Evolutionary conservation across 2,797 vertebrate species (phyloP), one percentile per base, ranked within the genome.

Genomic region (Cyclopterus lumpus): DNA sequence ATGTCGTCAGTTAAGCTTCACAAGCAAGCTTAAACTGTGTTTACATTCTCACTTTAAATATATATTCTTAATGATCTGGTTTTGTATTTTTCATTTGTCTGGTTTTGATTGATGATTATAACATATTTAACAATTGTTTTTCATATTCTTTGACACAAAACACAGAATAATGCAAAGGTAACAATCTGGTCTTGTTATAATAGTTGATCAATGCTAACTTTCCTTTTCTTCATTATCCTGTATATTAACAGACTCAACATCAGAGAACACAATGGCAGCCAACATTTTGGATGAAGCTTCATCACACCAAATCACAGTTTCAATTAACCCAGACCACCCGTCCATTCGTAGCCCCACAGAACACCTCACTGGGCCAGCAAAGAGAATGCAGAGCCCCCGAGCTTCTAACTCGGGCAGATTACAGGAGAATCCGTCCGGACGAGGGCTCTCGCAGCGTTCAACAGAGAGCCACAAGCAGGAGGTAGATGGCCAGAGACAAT

Each of bases 161-260:
- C n/a, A 20, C 2, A 10, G 12, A 14, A 30, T 75, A 34, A 38
- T 57, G 15, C 7, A 34, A 16, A 30, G 2, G 4, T 53, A 58
- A 54, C 0, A 26, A 32, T 3, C 8, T 48, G 4, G 49, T 42
- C 4, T 72, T 57, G 12, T 40, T 28, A 42, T 58, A 24, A 22
- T 18, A 66, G n/a, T 32, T 30, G 1, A 14, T 42, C 0, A 18
- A 55, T 15, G 4, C 12, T 83, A 38, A 77, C 34, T 8, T 15
- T 12, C 1, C 22, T 79, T 55, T 72, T 15, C n/a, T 28, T 28
- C 4, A 67, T 49, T 60, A 8, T 90, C 79, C 42, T 88, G 26
- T 85, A 3, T 85, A 32, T 67, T 66, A 32, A 79, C 87, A 95
- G 94, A 89, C 60, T 67, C 75, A 0, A 38, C 66, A 24, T 40